phyloP scores from a whole-genome alignment of 2,797 vertebrate species.

The Sciaenops ocellatus region DNA sequence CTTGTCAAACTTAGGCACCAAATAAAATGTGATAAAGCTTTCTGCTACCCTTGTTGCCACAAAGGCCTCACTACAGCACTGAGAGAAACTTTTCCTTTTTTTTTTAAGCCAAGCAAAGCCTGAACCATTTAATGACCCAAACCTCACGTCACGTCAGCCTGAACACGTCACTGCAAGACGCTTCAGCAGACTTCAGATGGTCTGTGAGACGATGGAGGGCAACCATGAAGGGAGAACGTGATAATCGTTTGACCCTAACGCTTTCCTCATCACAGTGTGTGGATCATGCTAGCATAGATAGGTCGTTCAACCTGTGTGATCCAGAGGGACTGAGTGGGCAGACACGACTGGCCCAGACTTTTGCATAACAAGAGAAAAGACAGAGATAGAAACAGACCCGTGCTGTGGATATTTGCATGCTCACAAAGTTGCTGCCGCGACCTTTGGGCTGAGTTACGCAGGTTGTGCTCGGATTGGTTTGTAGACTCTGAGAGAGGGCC shows the following conservation, averaged over 20 bases:
- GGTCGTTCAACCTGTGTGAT: slow-evolving; percentile 56
- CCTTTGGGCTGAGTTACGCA: slow-evolving; percentile 58
- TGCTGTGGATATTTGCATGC: slow-evolving; percentile 56
- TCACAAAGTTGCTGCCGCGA: slow-evolving; percentile 38
- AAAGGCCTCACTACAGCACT: slow-evolving; percentile 64
- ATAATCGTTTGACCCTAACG: slow-evolving; percentile 35
- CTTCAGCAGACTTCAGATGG: neutral
- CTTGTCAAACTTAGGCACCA: slow-evolving; percentile 83
- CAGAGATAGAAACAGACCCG: slow-evolving; percentile 50
- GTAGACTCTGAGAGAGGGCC: slow-evolving; percentile 44
- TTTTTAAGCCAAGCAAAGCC: neutral
- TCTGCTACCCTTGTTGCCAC: slow-evolving; percentile 71
- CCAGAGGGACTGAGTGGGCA: slow-evolving; percentile 50
- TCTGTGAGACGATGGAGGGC: slow-evolving; percentile 40
- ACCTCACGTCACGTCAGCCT: slow-evolving; percentile 21
- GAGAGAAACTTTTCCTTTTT: neutral
- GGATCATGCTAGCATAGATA: slow-evolving; percentile 79
- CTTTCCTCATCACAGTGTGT: slow-evolving; percentile 82
- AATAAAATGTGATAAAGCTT: slow-evolving; percentile 85
- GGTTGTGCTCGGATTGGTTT: slow-evolving; percentile 67
- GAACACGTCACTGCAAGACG: neutral
- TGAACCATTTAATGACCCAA: slow-evolving; percentile 69
- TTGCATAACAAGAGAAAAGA: slow-evolving; percentile 73
- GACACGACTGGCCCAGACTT: slow-evolving; percentile 22
- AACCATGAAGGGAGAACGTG: slow-evolving; percentile 3